phyloP scores from a whole-genome alignment of 2,113 vertebrate species.

The Macroglossus sobrinus region DNA sequence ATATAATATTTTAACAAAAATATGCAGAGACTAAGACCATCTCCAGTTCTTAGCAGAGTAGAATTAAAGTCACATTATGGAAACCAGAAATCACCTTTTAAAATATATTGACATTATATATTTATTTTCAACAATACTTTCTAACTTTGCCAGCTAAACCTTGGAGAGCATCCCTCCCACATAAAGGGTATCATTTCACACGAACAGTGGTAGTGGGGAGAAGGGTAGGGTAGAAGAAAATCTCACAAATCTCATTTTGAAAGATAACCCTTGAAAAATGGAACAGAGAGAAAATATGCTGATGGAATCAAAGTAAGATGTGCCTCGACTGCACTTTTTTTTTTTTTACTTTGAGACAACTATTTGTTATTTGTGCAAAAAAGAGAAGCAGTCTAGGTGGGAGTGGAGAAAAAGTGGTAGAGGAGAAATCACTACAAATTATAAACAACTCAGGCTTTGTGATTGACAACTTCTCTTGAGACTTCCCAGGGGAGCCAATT shows the following conservation, averaged over 20 bases:
- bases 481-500: conserved; percentile 67
- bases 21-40: background rate
- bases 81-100: background rate
- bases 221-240: background rate
- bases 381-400: background rate
- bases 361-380: conserved; percentile 1
- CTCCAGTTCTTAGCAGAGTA: background rate
- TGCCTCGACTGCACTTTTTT: background rate
- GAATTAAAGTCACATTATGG: background rate
- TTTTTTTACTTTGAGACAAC: background rate
- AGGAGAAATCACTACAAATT: conserved; percentile 43
- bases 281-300: background rate
- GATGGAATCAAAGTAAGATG: background rate
- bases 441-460: conserved; percentile 35
- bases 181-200: background rate
- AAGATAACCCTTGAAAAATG: background rate
- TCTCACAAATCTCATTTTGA: background rate
- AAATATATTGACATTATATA: background rate
- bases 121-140: background rate
- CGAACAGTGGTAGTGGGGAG: too few relatives aligned
- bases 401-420: background rate
- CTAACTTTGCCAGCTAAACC: background rate
- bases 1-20: background rate
- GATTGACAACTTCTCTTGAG: conserved; percentile 45
- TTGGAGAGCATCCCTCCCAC: background rate